These are phyloP conservation scores for Calliphora vicina DNA, from an alignment of 1,140 invertebrate genomes.

Conservation along the genomic window DNA sequence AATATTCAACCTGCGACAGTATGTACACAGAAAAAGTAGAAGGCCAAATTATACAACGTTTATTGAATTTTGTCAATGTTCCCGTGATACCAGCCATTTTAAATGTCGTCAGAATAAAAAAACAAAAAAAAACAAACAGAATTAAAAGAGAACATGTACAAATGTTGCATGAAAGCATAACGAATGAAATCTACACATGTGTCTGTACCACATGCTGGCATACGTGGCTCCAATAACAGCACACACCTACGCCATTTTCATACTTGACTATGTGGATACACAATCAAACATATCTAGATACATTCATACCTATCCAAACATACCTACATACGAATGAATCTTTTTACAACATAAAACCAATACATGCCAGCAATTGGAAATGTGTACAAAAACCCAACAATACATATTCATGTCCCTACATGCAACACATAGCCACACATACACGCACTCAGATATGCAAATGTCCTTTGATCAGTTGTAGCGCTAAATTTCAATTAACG, in stretches of 20 bases:
- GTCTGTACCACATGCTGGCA: neutral
- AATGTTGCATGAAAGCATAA: neutral
- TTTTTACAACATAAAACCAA: no score
- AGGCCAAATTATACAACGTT: constrained; percentile 25
- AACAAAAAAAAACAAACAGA: neutral
- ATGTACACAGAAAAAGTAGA: neutral
- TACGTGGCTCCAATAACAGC: neutral
- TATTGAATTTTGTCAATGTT: constrained; percentile 29
- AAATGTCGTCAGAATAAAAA: neutral
- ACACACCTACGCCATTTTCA: neutral
- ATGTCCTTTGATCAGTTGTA: constrained; percentile 34
- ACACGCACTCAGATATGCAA: constrained; percentile 7
- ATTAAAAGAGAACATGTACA: neutral
- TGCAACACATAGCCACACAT: neutral
- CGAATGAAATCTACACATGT: neutral
- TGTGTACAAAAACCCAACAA: no score
- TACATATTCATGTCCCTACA: neutral
- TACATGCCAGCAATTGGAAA: neutral
- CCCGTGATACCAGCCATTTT: neutral
- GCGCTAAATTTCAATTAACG: constrained; percentile 34
- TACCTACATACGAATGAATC: neutral
- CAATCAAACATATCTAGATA: neutral
- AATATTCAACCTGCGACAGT: neutral
- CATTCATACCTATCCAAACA: neutral
- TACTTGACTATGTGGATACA: no score